Evolutionary conservation across 2,113 vertebrate genomes (phyloP).

Genomic region (Corythaeola cristata): DNA sequence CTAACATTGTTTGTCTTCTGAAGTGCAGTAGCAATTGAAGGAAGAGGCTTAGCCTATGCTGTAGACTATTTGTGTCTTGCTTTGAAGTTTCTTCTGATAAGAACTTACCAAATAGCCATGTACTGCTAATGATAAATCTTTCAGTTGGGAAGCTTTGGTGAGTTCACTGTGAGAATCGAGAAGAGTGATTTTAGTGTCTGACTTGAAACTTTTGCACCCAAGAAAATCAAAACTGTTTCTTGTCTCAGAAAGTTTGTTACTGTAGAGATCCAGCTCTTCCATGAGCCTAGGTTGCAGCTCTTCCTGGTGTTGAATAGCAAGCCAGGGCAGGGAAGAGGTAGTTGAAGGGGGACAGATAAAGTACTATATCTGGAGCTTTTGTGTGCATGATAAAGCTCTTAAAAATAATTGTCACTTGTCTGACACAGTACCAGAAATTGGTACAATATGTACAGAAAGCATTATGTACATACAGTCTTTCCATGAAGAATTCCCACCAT

Average conservation of each 20-base stretch:
- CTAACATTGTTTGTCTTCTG: neutral
- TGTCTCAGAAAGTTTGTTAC: neutral
- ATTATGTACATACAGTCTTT: neutral
- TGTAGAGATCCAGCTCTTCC: neutral
- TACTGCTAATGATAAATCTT: neutral
- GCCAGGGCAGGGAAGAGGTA: neutral
- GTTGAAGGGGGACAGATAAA: neutral
- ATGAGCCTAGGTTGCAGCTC: neutral
- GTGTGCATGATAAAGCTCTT: neutral
- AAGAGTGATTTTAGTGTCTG: neutral
- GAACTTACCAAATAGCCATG: neutral
- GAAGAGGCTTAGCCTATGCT: constrained; percentile 10
- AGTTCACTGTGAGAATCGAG: neutral
- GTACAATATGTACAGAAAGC: neutral
- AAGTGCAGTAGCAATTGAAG: neutral
- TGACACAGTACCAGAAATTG: neutral
- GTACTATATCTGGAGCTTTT: neutral
- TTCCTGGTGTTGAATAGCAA: neutral
- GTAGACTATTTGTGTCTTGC: neutral
- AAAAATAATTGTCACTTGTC: neutral
- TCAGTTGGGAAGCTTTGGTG: neutral
- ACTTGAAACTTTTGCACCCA: neutral
- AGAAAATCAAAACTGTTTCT: neutral
- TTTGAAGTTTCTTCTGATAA: constrained; percentile 36
- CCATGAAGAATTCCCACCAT: neutral